phyloP scores from a whole-genome alignment of 2,888 invertebrate genomes.

The Microctonus hyperodae region DNA sequence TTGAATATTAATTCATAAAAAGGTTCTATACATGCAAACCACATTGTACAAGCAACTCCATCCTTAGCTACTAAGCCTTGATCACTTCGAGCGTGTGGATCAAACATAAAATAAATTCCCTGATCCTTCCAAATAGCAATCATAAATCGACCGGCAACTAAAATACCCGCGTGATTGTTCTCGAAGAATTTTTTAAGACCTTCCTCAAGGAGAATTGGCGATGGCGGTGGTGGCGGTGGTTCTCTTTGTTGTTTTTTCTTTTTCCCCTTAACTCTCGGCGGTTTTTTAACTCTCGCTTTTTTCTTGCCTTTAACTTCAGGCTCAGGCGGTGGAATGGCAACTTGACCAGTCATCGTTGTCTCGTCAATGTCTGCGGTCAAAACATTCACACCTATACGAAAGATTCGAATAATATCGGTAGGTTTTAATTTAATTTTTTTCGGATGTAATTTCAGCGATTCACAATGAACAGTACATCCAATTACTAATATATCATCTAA shows the following conservation, averaged over 20 bases:
- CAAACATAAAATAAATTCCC: slow-evolving; percentile 56
- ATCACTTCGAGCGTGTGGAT: slow-evolving; percentile 47
- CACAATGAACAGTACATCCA: slow-evolving; percentile 48
- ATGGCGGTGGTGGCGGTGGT: slow-evolving; percentile 42
- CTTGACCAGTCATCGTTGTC: slow-evolving; percentile 46
- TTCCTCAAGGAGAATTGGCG: slow-evolving; percentile 48
- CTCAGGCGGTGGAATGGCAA: slow-evolving; percentile 46
- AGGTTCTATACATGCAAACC: slow-evolving; percentile 57
- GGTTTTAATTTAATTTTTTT: slow-evolving; percentile 43
- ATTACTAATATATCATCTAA: slow-evolving; percentile 56
- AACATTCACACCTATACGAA: slow-evolving; percentile 55
- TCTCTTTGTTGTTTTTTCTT: slow-evolving; percentile 37
- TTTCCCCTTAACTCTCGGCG: slow-evolving; percentile 38
- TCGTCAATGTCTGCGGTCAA: slow-evolving; percentile 52
- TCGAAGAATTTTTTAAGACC: slow-evolving; percentile 52
- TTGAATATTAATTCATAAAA: slow-evolving; percentile 47
- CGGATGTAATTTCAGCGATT: slow-evolving; percentile 42
- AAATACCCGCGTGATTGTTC: slow-evolving; percentile 52
- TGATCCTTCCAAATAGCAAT: slow-evolving; percentile 54
- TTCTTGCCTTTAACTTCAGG: slow-evolving; percentile 46
- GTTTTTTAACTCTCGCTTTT: slow-evolving; percentile 36
- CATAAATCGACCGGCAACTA: slow-evolving; percentile 48
- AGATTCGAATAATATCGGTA: slow-evolving; percentile 51
- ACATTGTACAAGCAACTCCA: slow-evolving; percentile 51
- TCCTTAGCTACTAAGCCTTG: slow-evolving; percentile 40